Percentiles rank a stretch among this genome's conserved stretches.
These are phyloP conservation scores for Mus pahari DNA, from an alignment of 2,113 vertebrate genomes.

Conservation along the genomic window DNA sequence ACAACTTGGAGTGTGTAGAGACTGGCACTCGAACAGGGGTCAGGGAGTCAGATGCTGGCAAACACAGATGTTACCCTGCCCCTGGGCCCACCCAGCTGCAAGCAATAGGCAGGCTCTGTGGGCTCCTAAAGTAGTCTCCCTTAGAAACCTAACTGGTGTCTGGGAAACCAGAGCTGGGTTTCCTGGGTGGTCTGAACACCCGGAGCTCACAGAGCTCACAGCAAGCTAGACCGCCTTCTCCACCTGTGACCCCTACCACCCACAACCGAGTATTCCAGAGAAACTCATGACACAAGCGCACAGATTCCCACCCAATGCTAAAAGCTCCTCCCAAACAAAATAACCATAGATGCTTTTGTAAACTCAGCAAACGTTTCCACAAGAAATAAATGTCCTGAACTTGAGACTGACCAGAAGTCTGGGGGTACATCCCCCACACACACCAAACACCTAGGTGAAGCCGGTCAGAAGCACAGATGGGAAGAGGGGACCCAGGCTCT, in stretches of 20 bases:
- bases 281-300: not conserved
- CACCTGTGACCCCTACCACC: not conserved
- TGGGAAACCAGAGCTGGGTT: constrained; percentile 50
- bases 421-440: not conserved
- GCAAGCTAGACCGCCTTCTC: not conserved
- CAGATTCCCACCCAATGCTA: not conserved
- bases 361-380: not conserved
- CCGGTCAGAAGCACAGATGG: not conserved
- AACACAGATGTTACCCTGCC: constrained; percentile 48
- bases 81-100: not conserved
- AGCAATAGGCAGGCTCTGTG: not conserved
- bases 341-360: not conserved
- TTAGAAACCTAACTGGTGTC: constrained; percentile 57
- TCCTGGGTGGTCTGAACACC: constrained; percentile 43
- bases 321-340: not conserved
- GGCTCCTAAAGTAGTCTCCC: constrained; percentile 27
- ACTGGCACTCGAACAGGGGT: not conserved
- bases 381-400: not conserved
- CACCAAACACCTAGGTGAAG: not conserved
- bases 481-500: not conserved
- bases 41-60: constrained; percentile 16
- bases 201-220: not conserved
- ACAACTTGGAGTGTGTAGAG: not conserved
- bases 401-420: not conserved
- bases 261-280: not conserved